These are phyloP conservation scores for Atherinomorus stipes DNA, from an alignment of 2,113 vertebrate genomes.

Conservation along the genomic window DNA sequence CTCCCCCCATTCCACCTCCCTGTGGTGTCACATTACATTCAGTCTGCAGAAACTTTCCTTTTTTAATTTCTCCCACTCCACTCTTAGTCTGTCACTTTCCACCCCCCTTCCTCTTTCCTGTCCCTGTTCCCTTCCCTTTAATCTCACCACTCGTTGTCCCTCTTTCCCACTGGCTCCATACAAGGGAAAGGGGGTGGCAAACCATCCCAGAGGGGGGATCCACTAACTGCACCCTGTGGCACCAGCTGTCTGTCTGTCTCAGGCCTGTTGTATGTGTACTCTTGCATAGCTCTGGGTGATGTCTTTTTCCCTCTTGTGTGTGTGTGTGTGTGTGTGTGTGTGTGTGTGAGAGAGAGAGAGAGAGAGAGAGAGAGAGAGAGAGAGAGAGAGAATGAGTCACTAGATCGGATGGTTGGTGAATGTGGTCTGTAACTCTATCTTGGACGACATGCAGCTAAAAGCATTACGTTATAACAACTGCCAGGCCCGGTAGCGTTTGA, in stretches of 20 bases:
- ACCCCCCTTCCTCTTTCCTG: constrained; percentile 23
- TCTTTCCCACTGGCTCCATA: constrained; percentile 53
- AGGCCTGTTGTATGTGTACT: constrained; percentile 46
- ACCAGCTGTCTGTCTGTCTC: constrained; percentile 75
- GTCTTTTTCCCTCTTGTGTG: constrained; percentile 16
- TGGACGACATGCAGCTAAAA: constrained; percentile 69
- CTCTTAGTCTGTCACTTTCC: constrained; percentile 38
- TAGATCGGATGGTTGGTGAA: constrained; percentile 47
- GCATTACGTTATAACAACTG: constrained; percentile 74
- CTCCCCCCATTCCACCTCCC: constrained; percentile 5
- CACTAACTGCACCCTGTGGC: constrained; percentile 71
- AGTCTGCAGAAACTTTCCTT: constrained; percentile 67
- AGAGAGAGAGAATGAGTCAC: constrained; percentile 23
- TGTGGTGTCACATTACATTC: constrained; percentile 69
- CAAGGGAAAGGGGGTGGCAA: constrained; percentile 51
- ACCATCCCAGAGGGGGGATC: constrained; percentile 61
- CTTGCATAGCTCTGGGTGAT: constrained; percentile 38
- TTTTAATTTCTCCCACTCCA: constrained; percentile 46
- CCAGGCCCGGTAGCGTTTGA: constrained; percentile 60
- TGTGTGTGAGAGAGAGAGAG: constrained; percentile 1
- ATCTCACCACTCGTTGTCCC: constrained; percentile 55
- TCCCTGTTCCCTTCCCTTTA: constrained; percentile 61
- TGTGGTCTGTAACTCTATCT: constrained; percentile 72
- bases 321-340: constrained; percentile 16
- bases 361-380: neutral